Base-by-base conservation (phyloP, 1,140 invertebrate genomes). In the Drosophila fuyamai region DNA sequence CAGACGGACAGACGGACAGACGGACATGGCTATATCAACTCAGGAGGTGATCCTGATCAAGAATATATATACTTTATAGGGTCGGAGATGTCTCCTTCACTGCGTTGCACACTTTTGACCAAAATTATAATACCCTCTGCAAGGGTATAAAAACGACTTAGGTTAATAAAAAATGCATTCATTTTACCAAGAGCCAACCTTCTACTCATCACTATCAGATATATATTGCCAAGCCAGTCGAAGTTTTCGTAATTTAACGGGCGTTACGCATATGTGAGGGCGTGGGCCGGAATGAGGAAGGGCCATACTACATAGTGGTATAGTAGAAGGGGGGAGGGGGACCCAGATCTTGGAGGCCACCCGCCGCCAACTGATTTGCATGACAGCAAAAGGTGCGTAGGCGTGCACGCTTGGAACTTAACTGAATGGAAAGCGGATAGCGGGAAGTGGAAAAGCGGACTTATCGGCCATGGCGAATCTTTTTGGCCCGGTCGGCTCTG, bases 311-410 rank as follows among this genome's bases (percentile, higher is more conserved):
- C 35, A 35, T 70, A 18, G 48, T 10, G 14, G 8, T 16, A 14
- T 7, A 36, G 12, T 13, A 9, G 36, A 5, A 14, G 29, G 29
- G 40, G 47, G 18, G 47, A 29, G 54, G 46, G 48, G 41, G 48
- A 12, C n/a, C 5, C 10, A 14, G 51, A 48, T 68, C 35, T 71
- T 58, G 67, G 66, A 72, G 54, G 61, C 73, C 70, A 75, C 60
- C 62, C 66, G 66, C 66, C 35, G 59, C 60, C 51, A 86, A 89
- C 83, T 88, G 79, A 88, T 88, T 88, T 88, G 83, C 83, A 88
- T 88, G 83, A 79, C 76, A 75, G 58, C 60, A 73, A 88, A 88
- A 88, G 83, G 83, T 88, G 83, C 83, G 83, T 88, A 88, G 83
- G 80, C 84, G 80, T 67, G 62, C 54, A 71, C 72, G 60, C 71